These are phyloP conservation scores for Romanogobio albipinnatus DNA, from an alignment of 2,113 vertebrate genomes.

Conservation along the genomic window DNA sequence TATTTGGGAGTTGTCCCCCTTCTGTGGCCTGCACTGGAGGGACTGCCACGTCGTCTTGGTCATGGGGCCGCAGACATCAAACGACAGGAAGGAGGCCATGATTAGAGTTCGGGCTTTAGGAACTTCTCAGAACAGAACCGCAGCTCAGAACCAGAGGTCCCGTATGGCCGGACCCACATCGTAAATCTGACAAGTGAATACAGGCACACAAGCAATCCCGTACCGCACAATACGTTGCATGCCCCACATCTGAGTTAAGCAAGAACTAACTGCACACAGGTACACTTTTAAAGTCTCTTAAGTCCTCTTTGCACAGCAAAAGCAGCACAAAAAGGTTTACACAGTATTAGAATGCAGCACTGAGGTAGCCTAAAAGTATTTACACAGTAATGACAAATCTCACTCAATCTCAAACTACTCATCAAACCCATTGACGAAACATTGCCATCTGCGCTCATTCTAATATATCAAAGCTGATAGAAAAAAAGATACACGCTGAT, in stretches of 20 bases:
- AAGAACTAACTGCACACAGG: conserved; percentile 33
- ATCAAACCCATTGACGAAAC: background rate
- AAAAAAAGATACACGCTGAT: background rate
- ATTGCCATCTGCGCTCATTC: background rate
- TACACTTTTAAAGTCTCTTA: conserved; percentile 3
- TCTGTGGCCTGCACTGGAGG: conserved; percentile 61
- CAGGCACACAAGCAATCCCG: conserved; percentile 17
- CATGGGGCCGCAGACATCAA: conserved; percentile 63
- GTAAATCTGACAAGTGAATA: conserved; percentile 28
- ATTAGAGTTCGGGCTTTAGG: conserved; percentile 60
- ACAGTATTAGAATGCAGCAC: background rate
- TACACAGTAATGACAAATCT: background rate
- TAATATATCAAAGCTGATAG: background rate
- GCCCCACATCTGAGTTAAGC: conserved; percentile 8
- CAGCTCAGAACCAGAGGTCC: conserved; percentile 42
- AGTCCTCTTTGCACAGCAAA: background rate
- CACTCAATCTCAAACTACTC: background rate
- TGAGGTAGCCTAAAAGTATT: background rate
- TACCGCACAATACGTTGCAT: conserved; percentile 7
- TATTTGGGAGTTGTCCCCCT: conserved; percentile 71
- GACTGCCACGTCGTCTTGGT: conserved; percentile 58
- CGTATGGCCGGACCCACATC: conserved; percentile 52
- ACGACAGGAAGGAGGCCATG: conserved; percentile 53
- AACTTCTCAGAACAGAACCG: conserved; percentile 60
- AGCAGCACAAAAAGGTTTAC: background rate